These are phyloP conservation scores for Bombus soroeensis DNA, from an alignment of 1,140 invertebrate genomes.

Conservation along the genomic window DNA sequence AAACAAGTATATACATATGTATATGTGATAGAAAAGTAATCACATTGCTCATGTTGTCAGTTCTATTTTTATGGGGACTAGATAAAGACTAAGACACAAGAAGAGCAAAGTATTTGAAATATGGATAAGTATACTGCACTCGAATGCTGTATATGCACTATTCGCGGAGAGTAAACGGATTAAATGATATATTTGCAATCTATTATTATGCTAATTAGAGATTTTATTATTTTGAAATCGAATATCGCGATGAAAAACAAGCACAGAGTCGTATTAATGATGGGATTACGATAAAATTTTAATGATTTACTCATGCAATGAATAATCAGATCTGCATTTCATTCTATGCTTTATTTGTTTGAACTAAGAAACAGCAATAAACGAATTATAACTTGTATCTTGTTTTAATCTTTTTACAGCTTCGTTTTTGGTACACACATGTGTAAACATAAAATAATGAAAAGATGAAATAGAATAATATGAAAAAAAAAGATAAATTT, in stretches of 20 bases:
- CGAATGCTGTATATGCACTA: neutral
- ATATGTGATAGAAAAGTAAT: slow-evolving; percentile 4
- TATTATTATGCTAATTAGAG: neutral
- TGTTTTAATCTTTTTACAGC: neutral
- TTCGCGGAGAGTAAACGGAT: neutral
- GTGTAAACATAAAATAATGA: neutral
- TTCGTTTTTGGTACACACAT: neutral
- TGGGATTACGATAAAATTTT: neutral
- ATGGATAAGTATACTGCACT: neutral
- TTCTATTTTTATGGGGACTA: slow-evolving; percentile 30
- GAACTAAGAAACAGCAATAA: neutral
- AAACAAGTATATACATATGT: neutral
- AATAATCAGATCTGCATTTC: neutral
- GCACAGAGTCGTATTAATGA: neutral
- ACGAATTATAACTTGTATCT: neutral
- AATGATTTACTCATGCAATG: neutral
- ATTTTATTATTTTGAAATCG: neutral
- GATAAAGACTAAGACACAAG: slow-evolving; percentile 6
- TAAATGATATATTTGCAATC: neutral
- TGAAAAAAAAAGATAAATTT: neutral
- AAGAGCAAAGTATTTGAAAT: neutral
- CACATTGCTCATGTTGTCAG: slow-evolving; percentile 9
- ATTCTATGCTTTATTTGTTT: neutral
- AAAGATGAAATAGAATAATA: neutral
- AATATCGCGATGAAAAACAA: neutral